Evolutionary conservation across 64 coral and sea anemone species (phyloP).

Genomic region (Stylophora pistillata): DNA sequence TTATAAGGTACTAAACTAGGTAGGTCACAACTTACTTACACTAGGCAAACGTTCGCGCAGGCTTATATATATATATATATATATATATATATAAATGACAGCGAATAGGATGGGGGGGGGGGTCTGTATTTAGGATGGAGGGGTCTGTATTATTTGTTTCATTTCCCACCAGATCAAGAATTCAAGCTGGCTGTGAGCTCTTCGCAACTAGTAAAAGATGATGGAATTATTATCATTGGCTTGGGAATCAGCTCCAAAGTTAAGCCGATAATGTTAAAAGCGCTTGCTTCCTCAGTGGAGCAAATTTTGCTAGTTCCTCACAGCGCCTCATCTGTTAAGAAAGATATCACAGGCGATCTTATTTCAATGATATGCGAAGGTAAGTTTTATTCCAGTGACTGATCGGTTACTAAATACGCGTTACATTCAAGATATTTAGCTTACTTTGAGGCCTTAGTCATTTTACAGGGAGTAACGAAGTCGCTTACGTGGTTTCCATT

Average conservation of each 20-base stretch:
- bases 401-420: too few relatives aligned
- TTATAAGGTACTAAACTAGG: too few relatives aligned
- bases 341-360: not conserved
- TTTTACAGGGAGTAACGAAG: too few relatives aligned
- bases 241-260: not conserved
- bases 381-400: not conserved
- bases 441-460: too few relatives aligned
- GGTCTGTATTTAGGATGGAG: too few relatives aligned
- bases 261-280: not conserved
- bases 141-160: not conserved
- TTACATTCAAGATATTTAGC: too few relatives aligned
- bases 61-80: too few relatives aligned
- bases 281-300: constrained; percentile 1
- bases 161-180: not conserved
- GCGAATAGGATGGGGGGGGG: too few relatives aligned
- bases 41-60: too few relatives aligned
- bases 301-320: not conserved
- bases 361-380: constrained; percentile 22
- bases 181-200: not conserved
- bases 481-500: too few relatives aligned
- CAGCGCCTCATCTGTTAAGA: not conserved
- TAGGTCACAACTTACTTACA: too few relatives aligned
- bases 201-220: constrained; percentile 5
- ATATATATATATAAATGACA: too few relatives aligned
- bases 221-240: not conserved